These are phyloP conservation scores for Latrodectus hesperus DNA, from an alignment of 2,888 invertebrate species.

Conservation along the genomic window DNA sequence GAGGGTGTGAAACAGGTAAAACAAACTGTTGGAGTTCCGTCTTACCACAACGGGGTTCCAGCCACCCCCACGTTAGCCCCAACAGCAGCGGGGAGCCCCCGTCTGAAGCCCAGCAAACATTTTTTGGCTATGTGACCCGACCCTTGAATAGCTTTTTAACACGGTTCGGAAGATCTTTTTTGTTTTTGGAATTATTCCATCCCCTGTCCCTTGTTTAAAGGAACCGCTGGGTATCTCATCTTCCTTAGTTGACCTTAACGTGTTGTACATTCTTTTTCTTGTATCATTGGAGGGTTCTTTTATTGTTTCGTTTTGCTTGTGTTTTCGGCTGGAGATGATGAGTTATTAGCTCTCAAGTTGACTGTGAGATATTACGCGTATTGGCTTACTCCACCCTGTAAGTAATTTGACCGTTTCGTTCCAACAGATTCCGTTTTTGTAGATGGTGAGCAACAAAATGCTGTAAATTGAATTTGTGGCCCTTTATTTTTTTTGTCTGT, in stretches of 20 bases:
- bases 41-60: slow-evolving; percentile 51
- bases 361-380: slow-evolving; percentile 62
- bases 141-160: slow-evolving; percentile 64
- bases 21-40: slow-evolving; percentile 69
- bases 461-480: slow-evolving; percentile 13
- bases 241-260: slow-evolving; percentile 58
- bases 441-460: slow-evolving; percentile 7
- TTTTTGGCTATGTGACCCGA: slow-evolving; percentile 40
- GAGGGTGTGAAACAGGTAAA: slow-evolving; percentile 69
- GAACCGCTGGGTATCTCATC: slow-evolving; percentile 63
- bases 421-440: not conserved
- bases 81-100: slow-evolving; percentile 21
- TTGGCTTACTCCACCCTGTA: slow-evolving; percentile 43
- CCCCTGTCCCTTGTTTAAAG: slow-evolving; percentile 18
- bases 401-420: slow-evolving; percentile 43
- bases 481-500: no score
- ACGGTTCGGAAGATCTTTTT: slow-evolving; percentile 12
- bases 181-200: slow-evolving; percentile 12
- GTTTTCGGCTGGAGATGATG: slow-evolving; percentile 33
- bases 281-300: slow-evolving; percentile 13
- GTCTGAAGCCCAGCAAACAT: slow-evolving; percentile 59
- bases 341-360: slow-evolving; percentile 58
- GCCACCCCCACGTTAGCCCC: slow-evolving; percentile 30
- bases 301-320: slow-evolving; percentile 34
- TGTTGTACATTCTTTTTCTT: slow-evolving; percentile 45